phyloP scores from a whole-genome alignment of 2,888 invertebrate species.

The Aleiodes testaceus region DNA sequence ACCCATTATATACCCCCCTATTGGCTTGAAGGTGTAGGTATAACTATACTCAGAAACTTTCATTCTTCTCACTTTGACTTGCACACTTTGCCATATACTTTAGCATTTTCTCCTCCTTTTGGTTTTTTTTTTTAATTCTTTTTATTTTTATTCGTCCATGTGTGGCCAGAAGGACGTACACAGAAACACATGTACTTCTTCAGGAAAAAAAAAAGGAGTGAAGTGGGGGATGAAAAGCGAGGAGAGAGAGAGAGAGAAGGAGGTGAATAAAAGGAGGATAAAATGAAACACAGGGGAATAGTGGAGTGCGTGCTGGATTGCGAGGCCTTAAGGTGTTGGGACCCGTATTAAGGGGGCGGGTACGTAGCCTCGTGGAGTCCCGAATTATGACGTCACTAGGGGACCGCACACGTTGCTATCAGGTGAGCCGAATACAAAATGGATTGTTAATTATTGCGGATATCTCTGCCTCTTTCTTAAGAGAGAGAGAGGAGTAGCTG shows the following conservation, averaged over 20 bases:
- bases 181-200: too few species aligned
- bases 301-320: conserved; percentile 62
- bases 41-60: conserved; percentile 31
- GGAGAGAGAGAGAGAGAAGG: background rate
- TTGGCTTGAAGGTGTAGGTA: conserved; percentile 61
- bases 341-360: conserved; percentile 73
- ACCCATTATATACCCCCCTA: conserved; percentile 65
- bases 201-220: conserved; percentile 19
- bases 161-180: too few species aligned
- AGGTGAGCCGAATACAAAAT: conserved; percentile 71
- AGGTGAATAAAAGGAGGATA: conserved; percentile 20
- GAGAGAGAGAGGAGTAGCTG: conserved; percentile 15
- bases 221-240: conserved; percentile 41
- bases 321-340: conserved; percentile 69
- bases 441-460: conserved; percentile 69
- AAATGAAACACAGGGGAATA: conserved; percentile 50
- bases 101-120: conserved; percentile 48
- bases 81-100: conserved; percentile 30
- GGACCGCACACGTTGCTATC: conserved; percentile 72
- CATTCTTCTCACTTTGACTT: conserved; percentile 35
- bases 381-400: conserved; percentile 72
- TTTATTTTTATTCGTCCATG: conserved; percentile 21
- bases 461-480: conserved; percentile 42
- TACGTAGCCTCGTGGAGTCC: conserved; percentile 68
- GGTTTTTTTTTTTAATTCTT: conserved; percentile 33